Evolutionary conservation across 2,888 invertebrate genomes (phyloP).

Genomic region (Theristus sp.): DNA sequence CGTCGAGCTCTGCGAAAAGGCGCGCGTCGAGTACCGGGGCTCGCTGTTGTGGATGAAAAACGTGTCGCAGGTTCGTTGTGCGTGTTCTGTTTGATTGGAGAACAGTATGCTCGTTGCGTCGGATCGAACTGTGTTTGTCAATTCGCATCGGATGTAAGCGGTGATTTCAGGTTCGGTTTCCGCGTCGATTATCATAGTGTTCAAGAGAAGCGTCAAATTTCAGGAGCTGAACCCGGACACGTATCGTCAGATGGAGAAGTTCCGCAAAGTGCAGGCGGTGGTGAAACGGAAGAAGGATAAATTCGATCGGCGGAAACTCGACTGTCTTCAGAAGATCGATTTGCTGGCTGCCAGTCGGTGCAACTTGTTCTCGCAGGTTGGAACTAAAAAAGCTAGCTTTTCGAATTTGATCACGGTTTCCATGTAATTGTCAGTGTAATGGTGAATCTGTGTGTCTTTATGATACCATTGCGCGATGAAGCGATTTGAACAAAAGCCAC

Average conservation of each 20-base stretch:
- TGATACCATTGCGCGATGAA: too few relatives aligned
- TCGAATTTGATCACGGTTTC: not conserved
- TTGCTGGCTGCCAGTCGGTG: constrained; percentile 89
- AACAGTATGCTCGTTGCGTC: too few relatives aligned
- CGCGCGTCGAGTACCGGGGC: constrained; percentile 79
- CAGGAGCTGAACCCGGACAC: constrained; percentile 86
- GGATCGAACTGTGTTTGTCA: not conserved
- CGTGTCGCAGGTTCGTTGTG: constrained; percentile 31
- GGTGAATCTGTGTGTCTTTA: too few relatives aligned
- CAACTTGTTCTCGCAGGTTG: constrained; percentile 89
- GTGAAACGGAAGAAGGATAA: constrained; percentile 52
- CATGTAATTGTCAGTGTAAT: too few relatives aligned
- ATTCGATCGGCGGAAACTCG: constrained; percentile 80
- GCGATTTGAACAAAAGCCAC: not conserved
- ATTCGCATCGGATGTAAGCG: not conserved
- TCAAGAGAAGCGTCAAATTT: constrained; percentile 91
- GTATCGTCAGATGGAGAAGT: constrained; percentile 79
- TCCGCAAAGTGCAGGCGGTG: constrained; percentile 49
- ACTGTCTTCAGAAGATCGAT: constrained; percentile 93
- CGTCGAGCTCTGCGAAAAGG: constrained; percentile 45
- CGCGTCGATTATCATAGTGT: constrained; percentile 53
- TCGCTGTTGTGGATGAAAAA: constrained; percentile 85
- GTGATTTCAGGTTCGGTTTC: constrained; percentile 50
- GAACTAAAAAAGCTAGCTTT: too few relatives aligned
- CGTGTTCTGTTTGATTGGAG: not conserved